Conservation (phyloP, 2,888 invertebrate species). For the Pseudoips prasinana region DNA sequence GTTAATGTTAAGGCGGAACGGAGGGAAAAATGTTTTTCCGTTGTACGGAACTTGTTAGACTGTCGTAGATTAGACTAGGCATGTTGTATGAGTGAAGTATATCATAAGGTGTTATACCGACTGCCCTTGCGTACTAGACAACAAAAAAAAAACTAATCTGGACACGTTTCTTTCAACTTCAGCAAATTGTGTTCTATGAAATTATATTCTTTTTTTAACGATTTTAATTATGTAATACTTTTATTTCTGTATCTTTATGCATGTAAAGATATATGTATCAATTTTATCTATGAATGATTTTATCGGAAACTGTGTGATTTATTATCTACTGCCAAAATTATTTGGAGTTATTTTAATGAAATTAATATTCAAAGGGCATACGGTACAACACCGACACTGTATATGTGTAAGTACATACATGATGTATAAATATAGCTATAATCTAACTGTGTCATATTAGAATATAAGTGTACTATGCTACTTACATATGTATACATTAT, state of each 20-base stretch:
- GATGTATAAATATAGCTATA: constrained; percentile 74
- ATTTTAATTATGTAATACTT: neutral
- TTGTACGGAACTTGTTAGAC: constrained; percentile 79
- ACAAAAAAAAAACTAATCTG: neutral
- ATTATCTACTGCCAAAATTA: no score
- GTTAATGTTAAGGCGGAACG: constrained; percentile 59
- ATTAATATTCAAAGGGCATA: constrained; percentile 30
- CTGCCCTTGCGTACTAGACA: constrained; percentile 35
- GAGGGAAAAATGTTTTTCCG: constrained; percentile 75
- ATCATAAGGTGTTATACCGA: constrained; percentile 54
- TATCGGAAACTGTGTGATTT: no score
- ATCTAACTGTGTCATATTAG: constrained; percentile 82
- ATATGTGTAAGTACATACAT: constrained; percentile 78
- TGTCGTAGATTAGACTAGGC: constrained; percentile 76
- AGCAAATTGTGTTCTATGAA: neutral
- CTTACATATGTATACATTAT: constrained; percentile 73
- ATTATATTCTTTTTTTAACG: neutral
- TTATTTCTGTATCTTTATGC: neutral
- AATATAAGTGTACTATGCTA: constrained; percentile 76
- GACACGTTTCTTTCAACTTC: neutral
- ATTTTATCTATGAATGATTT: no score
- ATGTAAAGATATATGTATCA: neutral
- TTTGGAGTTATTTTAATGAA: no score
- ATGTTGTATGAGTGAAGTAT: constrained; percentile 66
- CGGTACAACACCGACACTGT: constrained; percentile 59